Conservation (phyloP, 2,797 vertebrate genomes). For the Acridotheres tristis region DNA sequence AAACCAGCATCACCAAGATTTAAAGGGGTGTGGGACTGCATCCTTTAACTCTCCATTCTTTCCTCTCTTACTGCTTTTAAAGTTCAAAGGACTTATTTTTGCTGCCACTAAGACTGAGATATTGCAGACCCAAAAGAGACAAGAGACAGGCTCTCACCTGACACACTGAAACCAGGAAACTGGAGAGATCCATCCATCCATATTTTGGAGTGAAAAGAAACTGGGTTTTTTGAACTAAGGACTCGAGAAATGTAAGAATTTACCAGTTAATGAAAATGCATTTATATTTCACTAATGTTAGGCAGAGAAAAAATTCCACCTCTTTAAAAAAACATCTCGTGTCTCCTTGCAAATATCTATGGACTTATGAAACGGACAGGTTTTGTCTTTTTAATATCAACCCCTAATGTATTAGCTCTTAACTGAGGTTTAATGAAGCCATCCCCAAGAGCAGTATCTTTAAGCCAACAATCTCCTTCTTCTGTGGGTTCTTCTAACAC, state of each 20-base stretch:
- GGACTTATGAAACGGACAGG: not conserved
- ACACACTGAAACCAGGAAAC: not conserved
- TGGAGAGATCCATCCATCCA: not conserved
- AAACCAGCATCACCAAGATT: not conserved
- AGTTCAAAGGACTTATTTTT: not conserved
- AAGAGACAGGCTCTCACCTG: not conserved
- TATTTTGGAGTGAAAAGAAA: not conserved
- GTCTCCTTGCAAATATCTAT: not conserved
- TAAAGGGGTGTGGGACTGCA: not conserved
- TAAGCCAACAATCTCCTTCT: not conserved
- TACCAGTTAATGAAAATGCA: not conserved
- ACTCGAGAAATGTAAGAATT: not conserved
- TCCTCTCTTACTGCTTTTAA: not conserved
- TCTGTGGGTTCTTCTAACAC: not conserved
- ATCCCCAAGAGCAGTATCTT: not conserved
- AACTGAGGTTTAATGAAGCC: constrained; percentile 7
- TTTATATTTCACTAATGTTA: not conserved
- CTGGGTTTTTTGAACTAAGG: not conserved
- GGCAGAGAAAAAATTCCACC: not conserved
- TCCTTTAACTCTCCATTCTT: not conserved
- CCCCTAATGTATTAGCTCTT: not conserved
- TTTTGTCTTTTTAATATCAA: not conserved
- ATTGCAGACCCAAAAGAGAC: not conserved
- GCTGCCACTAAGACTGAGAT: not conserved
- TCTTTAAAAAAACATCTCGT: not conserved